phyloP scores from a whole-genome alignment of 1,140 invertebrate species.

The Ostrea edulis region DNA sequence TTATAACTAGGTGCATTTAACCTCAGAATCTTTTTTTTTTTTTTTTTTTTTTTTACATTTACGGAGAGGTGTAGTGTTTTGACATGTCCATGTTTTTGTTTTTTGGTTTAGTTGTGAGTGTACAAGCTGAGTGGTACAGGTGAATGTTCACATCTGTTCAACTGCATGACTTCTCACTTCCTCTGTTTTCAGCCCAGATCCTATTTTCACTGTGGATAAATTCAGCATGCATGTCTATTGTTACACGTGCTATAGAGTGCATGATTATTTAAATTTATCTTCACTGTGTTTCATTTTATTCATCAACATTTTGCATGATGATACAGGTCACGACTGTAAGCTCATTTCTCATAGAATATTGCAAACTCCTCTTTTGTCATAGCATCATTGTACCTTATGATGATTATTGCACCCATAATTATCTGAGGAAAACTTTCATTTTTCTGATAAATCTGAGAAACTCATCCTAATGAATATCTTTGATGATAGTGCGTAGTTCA shows the following conservation, averaged over 20 bases:
- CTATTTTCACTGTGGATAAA: neutral
- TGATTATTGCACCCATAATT: too few species aligned
- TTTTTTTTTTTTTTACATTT: neutral
- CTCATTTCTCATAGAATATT: conserved; percentile 10
- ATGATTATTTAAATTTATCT: neutral
- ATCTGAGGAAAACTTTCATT: too few species aligned
- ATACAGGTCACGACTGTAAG: neutral
- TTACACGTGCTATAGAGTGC: neutral
- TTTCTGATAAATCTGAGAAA: too few species aligned
- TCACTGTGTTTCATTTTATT: conserved; percentile 1
- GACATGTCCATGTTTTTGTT: neutral
- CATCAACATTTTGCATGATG: conserved; percentile 12
- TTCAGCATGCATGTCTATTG: conserved; percentile 5
- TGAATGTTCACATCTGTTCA: neutral
- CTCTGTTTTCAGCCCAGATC: neutral
- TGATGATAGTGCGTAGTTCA: too few species aligned
- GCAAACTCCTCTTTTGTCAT: too few species aligned
- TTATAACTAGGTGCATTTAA: neutral
- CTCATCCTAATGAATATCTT: too few species aligned
- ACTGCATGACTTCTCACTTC: neutral
- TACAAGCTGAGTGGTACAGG: neutral
- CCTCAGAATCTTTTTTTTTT: neutral
- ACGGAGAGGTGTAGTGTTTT: neutral
- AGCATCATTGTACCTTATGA: too few species aligned
- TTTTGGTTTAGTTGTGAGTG: neutral